A percentile compares a stretch with the other conserved stretches of the same genome.
These are phyloP conservation scores for Holacanthus passer DNA, from an alignment of 2,113 vertebrate genomes.

Conservation along the genomic window DNA sequence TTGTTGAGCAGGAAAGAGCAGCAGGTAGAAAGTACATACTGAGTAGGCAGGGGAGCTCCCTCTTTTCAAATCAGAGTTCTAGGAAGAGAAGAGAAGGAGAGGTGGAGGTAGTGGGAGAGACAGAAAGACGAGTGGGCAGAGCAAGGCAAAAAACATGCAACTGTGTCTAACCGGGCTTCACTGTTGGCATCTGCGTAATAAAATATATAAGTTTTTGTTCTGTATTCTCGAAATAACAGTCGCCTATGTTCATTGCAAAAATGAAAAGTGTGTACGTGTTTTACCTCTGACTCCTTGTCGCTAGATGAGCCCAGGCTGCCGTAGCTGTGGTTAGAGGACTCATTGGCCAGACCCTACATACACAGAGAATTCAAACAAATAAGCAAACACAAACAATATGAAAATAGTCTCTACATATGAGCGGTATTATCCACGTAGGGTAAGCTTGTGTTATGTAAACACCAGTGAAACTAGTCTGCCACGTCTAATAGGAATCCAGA, in stretches of 20 bases:
- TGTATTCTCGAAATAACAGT: background rate
- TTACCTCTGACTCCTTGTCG: slow-evolving; percentile 99
- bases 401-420: slow-evolving; percentile 19
- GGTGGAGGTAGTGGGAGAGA: slow-evolving; percentile 58
- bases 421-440: background rate
- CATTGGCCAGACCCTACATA: slow-evolving; percentile 94
- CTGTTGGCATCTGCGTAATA: background rate
- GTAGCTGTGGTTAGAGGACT: slow-evolving; percentile 99
- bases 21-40: slow-evolving; percentile 78
- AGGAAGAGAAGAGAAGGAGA: slow-evolving; percentile 58
- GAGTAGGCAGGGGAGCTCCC: slow-evolving; percentile 87
- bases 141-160: slow-evolving; percentile 26
- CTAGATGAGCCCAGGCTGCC: slow-evolving; percentile 98
- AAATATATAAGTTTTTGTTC: background rate
- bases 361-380: slow-evolving; percentile 60
- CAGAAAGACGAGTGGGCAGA: slow-evolving; percentile 55
- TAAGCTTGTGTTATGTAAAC: slow-evolving; percentile 15
- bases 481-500: slow-evolving; percentile 43
- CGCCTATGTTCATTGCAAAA: background rate
- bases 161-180: slow-evolving; percentile 13
- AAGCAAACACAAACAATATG: slow-evolving; percentile 10
- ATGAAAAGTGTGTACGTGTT: slow-evolving; percentile 13
- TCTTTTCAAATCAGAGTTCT: slow-evolving; percentile 87
- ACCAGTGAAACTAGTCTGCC: slow-evolving; percentile 17
- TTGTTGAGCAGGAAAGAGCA: slow-evolving; percentile 54